phyloP scores from a whole-genome alignment of 1,140 invertebrate species.

The Drosophila athabasca region DNA sequence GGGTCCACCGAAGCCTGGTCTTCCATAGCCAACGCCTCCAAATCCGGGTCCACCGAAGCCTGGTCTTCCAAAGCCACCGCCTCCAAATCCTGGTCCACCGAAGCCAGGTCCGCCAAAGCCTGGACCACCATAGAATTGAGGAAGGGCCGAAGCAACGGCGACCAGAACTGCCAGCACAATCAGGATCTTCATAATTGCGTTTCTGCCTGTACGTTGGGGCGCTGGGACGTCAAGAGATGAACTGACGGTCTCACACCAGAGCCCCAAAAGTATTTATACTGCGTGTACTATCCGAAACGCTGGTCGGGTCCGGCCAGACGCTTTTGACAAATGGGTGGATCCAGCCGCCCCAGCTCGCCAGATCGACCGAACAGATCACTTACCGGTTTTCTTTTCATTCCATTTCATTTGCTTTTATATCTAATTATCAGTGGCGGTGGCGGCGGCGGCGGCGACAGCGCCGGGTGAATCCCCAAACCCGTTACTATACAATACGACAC shows the following conservation, averaged over 20 bases:
- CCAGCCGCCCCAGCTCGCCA: conserved; percentile 5
- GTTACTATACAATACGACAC: not conserved
- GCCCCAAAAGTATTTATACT: conserved; percentile 46
- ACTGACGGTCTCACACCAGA: conserved; percentile 51
- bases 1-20: not conserved
- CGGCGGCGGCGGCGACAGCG: conserved; percentile 16
- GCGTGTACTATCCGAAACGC: conserved; percentile 29
- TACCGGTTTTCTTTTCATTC: conserved; percentile 68
- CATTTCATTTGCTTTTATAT: conserved; percentile 51
- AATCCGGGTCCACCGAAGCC: too few relatives aligned
- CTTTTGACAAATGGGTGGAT: conserved; percentile 36
- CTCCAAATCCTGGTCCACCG: conserved; percentile 30
- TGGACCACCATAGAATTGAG: conserved; percentile 27
- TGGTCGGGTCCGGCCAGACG: conserved; percentile 1
- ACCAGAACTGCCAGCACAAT: conserved; percentile 57
- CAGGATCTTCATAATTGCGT: conserved; percentile 58
- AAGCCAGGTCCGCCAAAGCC: not conserved
- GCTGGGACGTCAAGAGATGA: conserved; percentile 25
- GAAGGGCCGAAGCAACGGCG: conserved; percentile 44
- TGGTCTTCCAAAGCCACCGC: conserved; percentile 3
- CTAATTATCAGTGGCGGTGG: conserved; percentile 47
- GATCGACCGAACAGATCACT: conserved; percentile 4
- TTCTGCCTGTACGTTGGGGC: conserved; percentile 16
- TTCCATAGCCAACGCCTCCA: not conserved
- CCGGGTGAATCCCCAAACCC: conserved; percentile 58